Evolutionary conservation across 2,113 vertebrate genomes (phyloP).

Genomic region (Nothoprocta pentlandii): DNA sequence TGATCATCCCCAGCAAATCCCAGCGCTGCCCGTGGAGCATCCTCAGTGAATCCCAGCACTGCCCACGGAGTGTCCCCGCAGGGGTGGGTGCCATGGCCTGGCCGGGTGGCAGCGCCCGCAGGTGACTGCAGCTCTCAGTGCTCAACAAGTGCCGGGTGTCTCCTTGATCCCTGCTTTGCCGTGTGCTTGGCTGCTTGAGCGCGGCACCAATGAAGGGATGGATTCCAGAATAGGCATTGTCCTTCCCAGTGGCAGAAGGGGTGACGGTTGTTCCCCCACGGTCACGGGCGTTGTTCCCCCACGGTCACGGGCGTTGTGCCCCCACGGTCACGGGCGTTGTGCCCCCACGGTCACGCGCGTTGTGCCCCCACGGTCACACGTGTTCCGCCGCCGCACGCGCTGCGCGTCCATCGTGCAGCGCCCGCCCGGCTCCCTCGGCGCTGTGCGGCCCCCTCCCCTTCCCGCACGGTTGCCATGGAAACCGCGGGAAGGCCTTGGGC

Average conservation of each 20-base stretch:
- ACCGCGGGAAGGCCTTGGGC: conserved; percentile 88
- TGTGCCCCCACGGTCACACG: too few relatives aligned
- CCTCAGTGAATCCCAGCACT: background rate
- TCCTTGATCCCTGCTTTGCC: background rate
- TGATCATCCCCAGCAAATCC: background rate
- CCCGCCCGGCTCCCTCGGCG: too few relatives aligned
- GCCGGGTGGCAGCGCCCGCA: background rate
- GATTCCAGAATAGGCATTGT: too few relatives aligned
- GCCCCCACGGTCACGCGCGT: too few relatives aligned
- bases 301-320: too few relatives aligned
- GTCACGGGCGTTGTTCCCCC: too few relatives aligned
- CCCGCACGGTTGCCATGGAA: conserved; percentile 90
- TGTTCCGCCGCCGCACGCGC: too few relatives aligned
- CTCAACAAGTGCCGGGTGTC: background rate
- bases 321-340: too few relatives aligned
- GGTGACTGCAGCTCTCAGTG: background rate
- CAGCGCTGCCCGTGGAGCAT: background rate
- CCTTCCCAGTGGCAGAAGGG: too few relatives aligned
- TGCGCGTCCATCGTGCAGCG: too few relatives aligned
- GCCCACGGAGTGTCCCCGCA: background rate
- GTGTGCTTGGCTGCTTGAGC: background rate
- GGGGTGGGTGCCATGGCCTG: background rate
- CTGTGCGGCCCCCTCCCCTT: conserved; percentile 53
- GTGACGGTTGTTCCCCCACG: too few relatives aligned
- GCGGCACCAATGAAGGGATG: too few relatives aligned